phyloP scores from a whole-genome alignment of 2,888 invertebrate species.

The Melipona bicolor region DNA sequence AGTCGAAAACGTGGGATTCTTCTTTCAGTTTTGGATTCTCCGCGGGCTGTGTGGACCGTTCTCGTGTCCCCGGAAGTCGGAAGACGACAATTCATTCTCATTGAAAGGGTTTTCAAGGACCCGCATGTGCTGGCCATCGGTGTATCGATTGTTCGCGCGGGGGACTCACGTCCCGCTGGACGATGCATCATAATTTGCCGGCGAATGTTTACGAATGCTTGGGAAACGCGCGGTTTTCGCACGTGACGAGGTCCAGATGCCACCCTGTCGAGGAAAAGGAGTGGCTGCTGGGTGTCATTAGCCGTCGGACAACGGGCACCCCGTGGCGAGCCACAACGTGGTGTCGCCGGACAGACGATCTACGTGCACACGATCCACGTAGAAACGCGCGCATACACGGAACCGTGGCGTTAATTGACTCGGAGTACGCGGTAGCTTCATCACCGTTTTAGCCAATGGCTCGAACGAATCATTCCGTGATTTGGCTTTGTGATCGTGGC shows the following conservation, averaged over 20 bases:
- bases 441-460: not conserved
- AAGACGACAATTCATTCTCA: slow-evolving; percentile 70
- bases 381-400: slow-evolving; percentile 25
- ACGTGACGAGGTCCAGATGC: slow-evolving; percentile 77
- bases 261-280: slow-evolving; percentile 61
- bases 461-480: not conserved
- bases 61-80: slow-evolving; percentile 39
- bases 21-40: not conserved
- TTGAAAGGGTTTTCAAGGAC: slow-evolving; percentile 70
- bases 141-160: slow-evolving; percentile 45
- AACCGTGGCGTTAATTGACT: slow-evolving; percentile 14
- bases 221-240: slow-evolving; percentile 76
- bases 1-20: slow-evolving; percentile 27
- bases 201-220: slow-evolving; percentile 72
- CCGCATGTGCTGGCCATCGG: slow-evolving; percentile 75
- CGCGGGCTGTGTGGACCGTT: slow-evolving; percentile 42
- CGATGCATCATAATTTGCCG: slow-evolving; percentile 70
- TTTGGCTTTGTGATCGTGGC: not conserved
- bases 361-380: slow-evolving; percentile 39
- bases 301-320: slow-evolving; percentile 74
- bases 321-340: slow-evolving; percentile 74
- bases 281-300: slow-evolving; percentile 77
- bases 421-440: not conserved
- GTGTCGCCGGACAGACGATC: slow-evolving; percentile 51
- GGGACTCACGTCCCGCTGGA: not conserved